Percentiles rank a stretch among this genome's conserved stretches.
These are phyloP conservation scores for Malthinus seriepunctatus DNA, from an alignment of 2,888 invertebrate species.

Conservation along the genomic window DNA sequence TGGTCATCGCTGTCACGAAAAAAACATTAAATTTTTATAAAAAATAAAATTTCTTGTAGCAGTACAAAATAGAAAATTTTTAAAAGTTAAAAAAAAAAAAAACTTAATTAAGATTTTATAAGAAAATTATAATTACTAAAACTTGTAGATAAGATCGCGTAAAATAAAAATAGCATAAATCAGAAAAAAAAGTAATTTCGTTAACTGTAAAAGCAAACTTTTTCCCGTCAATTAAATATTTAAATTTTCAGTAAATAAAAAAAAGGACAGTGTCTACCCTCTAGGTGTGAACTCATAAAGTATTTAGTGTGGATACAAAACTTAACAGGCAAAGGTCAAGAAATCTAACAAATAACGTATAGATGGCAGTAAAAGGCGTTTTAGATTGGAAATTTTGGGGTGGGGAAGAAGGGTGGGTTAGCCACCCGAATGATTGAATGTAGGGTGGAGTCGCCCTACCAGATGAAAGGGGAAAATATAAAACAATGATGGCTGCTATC, in stretches of 20 bases:
- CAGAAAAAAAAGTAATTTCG: too few relatives aligned
- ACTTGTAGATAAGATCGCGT: too few relatives aligned
- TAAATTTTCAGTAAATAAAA: conserved; percentile 14
- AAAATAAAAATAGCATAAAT: too few relatives aligned
- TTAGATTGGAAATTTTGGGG: conserved; percentile 41
- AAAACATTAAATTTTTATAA: conserved; percentile 1
- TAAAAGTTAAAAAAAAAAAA: too few relatives aligned
- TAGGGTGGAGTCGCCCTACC: conserved; percentile 60
- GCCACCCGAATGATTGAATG: conserved; percentile 60
- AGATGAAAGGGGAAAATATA: conserved; percentile 49
- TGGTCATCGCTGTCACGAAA: conserved; percentile 21
- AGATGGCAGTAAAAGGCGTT: conserved; percentile 53
- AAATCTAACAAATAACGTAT: conserved; percentile 53
- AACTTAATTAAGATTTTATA: too few relatives aligned
- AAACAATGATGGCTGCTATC: conserved; percentile 64
- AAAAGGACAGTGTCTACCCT: conserved; percentile 42
- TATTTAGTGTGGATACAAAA: conserved; percentile 46
- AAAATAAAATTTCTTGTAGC: background rate
- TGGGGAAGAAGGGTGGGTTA: conserved; percentile 54
- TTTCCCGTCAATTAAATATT: background rate
- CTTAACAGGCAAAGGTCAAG: conserved; percentile 51
- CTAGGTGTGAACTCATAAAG: conserved; percentile 54
- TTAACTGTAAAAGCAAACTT: too few relatives aligned
- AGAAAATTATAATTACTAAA: too few relatives aligned
- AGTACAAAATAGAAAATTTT: too few relatives aligned